Percentiles rank a stretch among this genome's conserved stretches.
phyloP scores from a whole-genome alignment of 2,113 vertebrate genomes.

The Gadus chalcogrammus region DNA sequence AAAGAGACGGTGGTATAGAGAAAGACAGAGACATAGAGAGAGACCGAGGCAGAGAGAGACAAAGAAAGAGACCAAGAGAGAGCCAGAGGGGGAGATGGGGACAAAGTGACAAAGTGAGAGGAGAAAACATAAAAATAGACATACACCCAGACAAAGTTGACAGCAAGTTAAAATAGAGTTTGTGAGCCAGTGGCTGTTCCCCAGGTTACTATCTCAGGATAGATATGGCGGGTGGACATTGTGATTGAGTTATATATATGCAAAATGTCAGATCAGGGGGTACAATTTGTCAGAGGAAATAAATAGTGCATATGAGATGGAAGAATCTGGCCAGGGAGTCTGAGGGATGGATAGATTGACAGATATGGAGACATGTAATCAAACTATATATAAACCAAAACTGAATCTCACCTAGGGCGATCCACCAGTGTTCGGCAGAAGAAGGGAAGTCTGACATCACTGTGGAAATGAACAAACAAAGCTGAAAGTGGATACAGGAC shows the following conservation, averaged over 20 bases:
- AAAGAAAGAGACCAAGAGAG: too few relatives aligned
- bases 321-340: not conserved
- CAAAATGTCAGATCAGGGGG: too few relatives aligned
- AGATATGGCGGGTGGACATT: too few relatives aligned
- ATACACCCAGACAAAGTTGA: too few relatives aligned
- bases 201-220: not conserved
- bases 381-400: not conserved
- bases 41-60: too few relatives aligned
- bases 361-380: not conserved
- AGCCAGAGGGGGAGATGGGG: too few relatives aligned
- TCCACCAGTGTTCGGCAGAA: slow-evolving; percentile 76
- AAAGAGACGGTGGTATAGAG: too few relatives aligned
- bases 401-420: slow-evolving; percentile 68
- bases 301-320: not conserved
- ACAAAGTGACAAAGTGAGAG: not conserved
- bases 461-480: slow-evolving; percentile 28
- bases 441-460: slow-evolving; percentile 74
- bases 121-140: too few relatives aligned
- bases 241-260: too few relatives aligned
- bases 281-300: not conserved
- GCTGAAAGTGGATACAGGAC: not conserved
- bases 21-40: too few relatives aligned
- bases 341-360: not conserved
- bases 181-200: not conserved
- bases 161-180: too few relatives aligned